Evolutionary conservation across 2,888 invertebrate genomes (phyloP), one percentile per base, ranked within the genome.

Genomic region (Uropetala carovei): DNA sequence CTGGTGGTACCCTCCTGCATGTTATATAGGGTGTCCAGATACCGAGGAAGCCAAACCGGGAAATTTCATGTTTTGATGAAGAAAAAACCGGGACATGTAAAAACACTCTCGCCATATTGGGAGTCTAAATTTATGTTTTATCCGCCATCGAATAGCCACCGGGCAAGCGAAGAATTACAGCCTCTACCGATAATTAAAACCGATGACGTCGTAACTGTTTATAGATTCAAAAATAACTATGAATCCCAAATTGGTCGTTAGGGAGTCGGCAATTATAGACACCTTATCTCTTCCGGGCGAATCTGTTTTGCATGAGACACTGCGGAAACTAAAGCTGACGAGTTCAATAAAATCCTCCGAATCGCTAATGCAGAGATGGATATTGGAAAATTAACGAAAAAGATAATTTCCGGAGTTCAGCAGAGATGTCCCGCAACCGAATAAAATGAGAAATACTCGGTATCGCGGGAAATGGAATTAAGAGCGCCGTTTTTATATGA

Each of bases 261-360:
- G 68, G 89, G 14, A n/a, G 59, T 64, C 8, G 10, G 86, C 60
- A 86, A 86, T 86, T 86, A 89, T 16, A 30, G 43, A n/a, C 89
- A 64, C 89, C 89, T 89, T 89, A 89, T 89, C 89, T 60, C 43
- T 30, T 83, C 43, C 30, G 10, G 30, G 16, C 60, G 60, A 60
- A 59, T 60, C 60, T 60, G 86, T 86, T 86, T 60, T 86, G 60
- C 59, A 16, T 64, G 18, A 11, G 64, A 18, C 43, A 43, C 43
- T 43, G 83, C 56, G n/a, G 56, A 18, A 56, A 56, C 83, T 83
- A 83, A 83, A 57, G 83, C 83, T 18, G 56, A 10, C 43, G 83
- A 5, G 56, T 5, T n/a, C 56, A 43, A 83, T 83, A 83, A 83
- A 83, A 57, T 83, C 83, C 57, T 56, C 18, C 43, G 57, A 43